Percentiles rank a stretch among this genome's conserved stretches.
Evolutionary conservation across 1,140 invertebrate species (phyloP).

Genomic region (Ectropis grisescens): DNA sequence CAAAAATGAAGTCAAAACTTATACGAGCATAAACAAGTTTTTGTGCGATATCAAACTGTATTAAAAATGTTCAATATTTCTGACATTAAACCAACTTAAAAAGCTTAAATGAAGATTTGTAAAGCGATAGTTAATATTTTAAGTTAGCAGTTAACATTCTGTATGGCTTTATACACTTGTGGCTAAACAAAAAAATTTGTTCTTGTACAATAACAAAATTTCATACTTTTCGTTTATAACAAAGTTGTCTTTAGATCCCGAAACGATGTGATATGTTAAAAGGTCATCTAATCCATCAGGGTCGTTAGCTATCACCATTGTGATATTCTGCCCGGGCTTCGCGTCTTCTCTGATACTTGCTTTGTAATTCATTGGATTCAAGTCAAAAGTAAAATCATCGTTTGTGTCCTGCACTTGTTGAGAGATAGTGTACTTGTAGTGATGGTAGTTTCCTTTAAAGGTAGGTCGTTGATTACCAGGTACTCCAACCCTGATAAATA

Average conservation of each 20-base stretch:
- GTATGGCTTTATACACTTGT: too few relatives aligned
- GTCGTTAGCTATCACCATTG: conserved; percentile 79
- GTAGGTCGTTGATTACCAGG: conserved; percentile 83
- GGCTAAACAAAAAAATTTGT: too few relatives aligned
- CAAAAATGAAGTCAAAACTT: too few relatives aligned
- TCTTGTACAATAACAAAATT: too few relatives aligned
- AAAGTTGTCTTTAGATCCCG: conserved; percentile 85
- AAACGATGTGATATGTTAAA: conserved; percentile 79
- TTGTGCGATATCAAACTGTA: too few relatives aligned
- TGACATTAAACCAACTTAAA: too few relatives aligned
- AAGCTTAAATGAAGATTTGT: too few relatives aligned
- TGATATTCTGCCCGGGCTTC: conserved; percentile 76
- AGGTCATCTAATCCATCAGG: conserved; percentile 81
- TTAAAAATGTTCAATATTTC: too few relatives aligned
- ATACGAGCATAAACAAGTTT: too few relatives aligned
- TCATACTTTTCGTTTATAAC: conserved; percentile 78
- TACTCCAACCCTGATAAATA: conserved; percentile 80
- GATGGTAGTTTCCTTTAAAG: conserved; percentile 79
- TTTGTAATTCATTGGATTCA: conserved; percentile 76
- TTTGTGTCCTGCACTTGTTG: conserved; percentile 29
- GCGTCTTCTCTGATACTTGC: conserved; percentile 81
- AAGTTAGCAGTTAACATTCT: too few relatives aligned
- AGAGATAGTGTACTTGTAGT: conserved; percentile 50
- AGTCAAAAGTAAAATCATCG: conserved; percentile 57
- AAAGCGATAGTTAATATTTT: too few relatives aligned